Conservation (phyloP, 2,888 invertebrate genomes). For the Deilephila elpenor region DNA sequence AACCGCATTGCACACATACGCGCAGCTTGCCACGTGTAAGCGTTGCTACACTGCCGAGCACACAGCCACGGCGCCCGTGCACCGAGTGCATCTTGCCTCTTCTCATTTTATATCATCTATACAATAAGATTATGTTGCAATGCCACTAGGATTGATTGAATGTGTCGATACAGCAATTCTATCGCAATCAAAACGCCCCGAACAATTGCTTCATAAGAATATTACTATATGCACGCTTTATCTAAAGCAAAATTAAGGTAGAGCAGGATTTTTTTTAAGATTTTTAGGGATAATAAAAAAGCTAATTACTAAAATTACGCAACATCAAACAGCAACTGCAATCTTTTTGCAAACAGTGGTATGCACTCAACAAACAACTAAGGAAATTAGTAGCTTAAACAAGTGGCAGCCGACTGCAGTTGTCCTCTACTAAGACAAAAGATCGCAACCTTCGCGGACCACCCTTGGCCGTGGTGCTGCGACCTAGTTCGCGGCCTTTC, state of each 20-base stretch:
- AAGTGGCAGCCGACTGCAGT: slow-evolving; percentile 30
- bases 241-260: too few species aligned
- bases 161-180: slow-evolving; percentile 6
- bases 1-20: slow-evolving; percentile 57
- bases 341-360: background rate
- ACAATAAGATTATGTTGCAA: slow-evolving; percentile 2
- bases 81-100: slow-evolving; percentile 15
- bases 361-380: background rate
- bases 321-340: background rate
- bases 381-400: background rate
- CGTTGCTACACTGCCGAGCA: slow-evolving; percentile 49
- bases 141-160: background rate
- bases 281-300: too few species aligned
- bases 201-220: too few species aligned
- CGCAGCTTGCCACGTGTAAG: slow-evolving; percentile 61
- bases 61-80: slow-evolving; percentile 23
- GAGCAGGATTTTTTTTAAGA: too few species aligned
- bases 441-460: slow-evolving; percentile 75
- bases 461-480: slow-evolving; percentile 82
- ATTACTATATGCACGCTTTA: too few species aligned
- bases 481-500: slow-evolving; percentile 71
- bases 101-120: slow-evolving; percentile 15
- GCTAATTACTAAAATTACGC: background rate
- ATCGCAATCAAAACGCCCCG: background rate
- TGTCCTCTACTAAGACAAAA: slow-evolving; percentile 62